Evolutionary conservation across 2,113 vertebrate species (phyloP), one percentile per base, ranked within the genome.

Genomic region (Leucosticte australis): DNA sequence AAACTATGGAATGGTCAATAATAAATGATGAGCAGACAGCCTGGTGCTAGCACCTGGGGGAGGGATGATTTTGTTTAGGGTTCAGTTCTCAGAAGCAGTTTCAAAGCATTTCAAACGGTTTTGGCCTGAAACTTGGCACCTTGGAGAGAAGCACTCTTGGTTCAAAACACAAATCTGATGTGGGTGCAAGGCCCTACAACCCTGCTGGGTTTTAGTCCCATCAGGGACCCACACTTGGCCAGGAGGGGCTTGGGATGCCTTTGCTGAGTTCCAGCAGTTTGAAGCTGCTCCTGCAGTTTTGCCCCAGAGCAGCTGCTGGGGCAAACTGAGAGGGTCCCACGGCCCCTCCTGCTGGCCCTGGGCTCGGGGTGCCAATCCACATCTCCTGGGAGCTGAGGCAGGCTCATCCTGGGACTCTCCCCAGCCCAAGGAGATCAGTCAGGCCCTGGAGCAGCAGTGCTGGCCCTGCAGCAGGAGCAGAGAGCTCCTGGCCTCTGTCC

Each of bases 301-400:
- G 56, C 18, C 26, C 7, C 24, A 9, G 0, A 0, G 57, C 41
- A 55, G 59, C 59, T 39, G 33, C 33, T 23, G 42, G 50, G 49
- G 2, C n/a, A n/a, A n/a, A n/a, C 60, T 35, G 75, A 30, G 65
- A 26, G 23, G 1, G 7, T 14, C 8, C 26, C 2, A 15, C 15
- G 0, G 0, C 30, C 49, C 27, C 8, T 71, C 62, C 2, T 0
- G 1, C 68, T 27, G 39, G 5, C 47, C 49, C 53, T 28, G 37
- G 31, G 73, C 3, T 0, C 52, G 20, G 41, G 8, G 24, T 74
- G 37, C 41, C 49, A 9, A 53, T 23, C 19, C 55, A 7, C 20
- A 26, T 9, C 28, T 30, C 33, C 59, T 42, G 35, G 27, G 50
- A 23, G 11, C 35, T 8, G 50, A 21, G 39, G 46, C 55, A 56